These are phyloP conservation scores for Sialia sialis DNA, from an alignment of 2,113 vertebrate species.

Conservation along the genomic window DNA sequence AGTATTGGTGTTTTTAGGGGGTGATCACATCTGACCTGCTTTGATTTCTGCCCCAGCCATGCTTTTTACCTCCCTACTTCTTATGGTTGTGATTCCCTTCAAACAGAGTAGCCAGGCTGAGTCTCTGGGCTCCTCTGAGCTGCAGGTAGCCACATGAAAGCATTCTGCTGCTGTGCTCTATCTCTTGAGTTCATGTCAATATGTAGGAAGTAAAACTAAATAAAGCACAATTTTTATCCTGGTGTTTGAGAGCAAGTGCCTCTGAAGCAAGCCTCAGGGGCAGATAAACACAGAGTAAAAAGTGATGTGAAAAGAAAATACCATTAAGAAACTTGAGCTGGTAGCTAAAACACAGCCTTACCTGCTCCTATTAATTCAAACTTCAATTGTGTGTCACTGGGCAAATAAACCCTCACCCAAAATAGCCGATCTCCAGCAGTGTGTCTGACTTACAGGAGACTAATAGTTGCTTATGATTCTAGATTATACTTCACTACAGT, in stretches of 20 bases:
- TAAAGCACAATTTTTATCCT: background rate
- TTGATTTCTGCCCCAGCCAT: background rate
- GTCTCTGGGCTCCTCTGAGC: background rate
- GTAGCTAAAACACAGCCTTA: background rate
- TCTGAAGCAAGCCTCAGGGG: background rate
- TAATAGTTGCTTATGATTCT: background rate
- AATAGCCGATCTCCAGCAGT: background rate
- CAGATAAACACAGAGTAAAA: background rate
- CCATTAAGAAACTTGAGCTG: background rate
- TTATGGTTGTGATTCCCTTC: background rate
- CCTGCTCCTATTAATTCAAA: background rate
- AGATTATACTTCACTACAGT: constrained; percentile 1
- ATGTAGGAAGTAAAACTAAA: background rate
- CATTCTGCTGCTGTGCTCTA: background rate
- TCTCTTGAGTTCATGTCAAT: background rate
- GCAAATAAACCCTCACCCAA: background rate
- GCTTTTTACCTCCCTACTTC: background rate
- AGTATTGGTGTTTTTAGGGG: background rate
- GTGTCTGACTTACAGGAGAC: background rate
- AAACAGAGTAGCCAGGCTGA: fast-evolving
- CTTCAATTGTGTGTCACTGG: background rate
- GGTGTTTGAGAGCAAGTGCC: background rate
- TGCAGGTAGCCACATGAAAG: background rate
- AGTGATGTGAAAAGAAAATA: background rate
- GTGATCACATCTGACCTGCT: background rate